phyloP scores from a whole-genome alignment of 2,797 vertebrate species.

The Chrysolophus pictus region DNA sequence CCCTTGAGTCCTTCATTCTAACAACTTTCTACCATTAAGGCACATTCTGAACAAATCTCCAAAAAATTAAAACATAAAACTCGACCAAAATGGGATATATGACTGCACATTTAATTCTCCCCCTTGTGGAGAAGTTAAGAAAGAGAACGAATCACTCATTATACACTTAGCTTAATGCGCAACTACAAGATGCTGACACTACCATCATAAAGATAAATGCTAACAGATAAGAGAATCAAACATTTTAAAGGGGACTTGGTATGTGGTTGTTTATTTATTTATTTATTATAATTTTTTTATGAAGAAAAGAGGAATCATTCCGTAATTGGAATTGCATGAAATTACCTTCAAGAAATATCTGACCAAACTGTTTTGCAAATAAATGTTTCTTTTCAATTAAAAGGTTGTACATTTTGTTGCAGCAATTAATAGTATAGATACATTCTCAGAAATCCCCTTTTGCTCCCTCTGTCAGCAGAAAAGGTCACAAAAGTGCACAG shows the following conservation, averaged over 20 bases:
- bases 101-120: conserved; percentile 10
- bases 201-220: not conserved
- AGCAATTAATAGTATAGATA: not conserved
- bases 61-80: conserved; percentile 56
- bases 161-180: conserved; percentile 2
- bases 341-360: not conserved
- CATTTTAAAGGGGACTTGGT: not conserved
- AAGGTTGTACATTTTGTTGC: not conserved
- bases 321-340: not conserved
- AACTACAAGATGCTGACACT: not conserved
- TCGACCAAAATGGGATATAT: conserved; percentile 12
- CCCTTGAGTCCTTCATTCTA: conserved; percentile 39
- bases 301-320: not conserved
- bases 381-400: not conserved
- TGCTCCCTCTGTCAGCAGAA: not conserved
- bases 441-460: not conserved
- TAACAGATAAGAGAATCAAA: not conserved
- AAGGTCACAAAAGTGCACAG: not conserved
- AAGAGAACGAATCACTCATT: conserved; percentile 20
- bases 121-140: conserved; percentile 11
- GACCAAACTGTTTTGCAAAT: not conserved
- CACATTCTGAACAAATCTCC: conserved; percentile 21
- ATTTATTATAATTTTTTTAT: not conserved
- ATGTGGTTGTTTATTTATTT: not conserved
- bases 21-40: conserved; percentile 40